Evolutionary conservation across 92 coral and sea anemone genomes (phyloP), one percentile per base, ranked within the genome.

Genomic region (Scolanthus callimorphus): DNA sequence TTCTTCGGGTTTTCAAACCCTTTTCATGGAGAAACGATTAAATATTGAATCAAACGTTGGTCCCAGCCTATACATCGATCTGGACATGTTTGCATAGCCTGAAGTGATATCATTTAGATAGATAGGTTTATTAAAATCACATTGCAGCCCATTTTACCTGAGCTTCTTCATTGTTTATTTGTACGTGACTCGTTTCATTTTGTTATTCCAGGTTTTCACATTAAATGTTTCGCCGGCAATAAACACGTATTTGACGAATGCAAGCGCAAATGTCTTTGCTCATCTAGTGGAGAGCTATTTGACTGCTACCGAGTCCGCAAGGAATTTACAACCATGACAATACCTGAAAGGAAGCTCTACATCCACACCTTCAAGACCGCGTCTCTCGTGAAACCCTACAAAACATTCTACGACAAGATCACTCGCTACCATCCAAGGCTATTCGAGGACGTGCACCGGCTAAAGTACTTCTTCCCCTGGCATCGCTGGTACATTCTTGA

Each of bases 391-490:
- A 57, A 57, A 11, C 85, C 88, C 3, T 91, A 71, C 45, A 85
- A 66, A 25, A 39, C 46, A 13, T 27, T 57, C 11, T 91, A 86
- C 59, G 96, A 87, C 41, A 31, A 29, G 27, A 0, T 86, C 12
- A 76, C 85, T 10, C 66, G 28, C 44, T 57, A 48, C 13, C 89
- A 86, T 51, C 78, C 89, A 0, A 55, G 56, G 11, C 75, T 66
- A 59, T 82, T 86, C 39, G 55, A 75, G 20, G 25, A 19, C 26
- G 76, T 90, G 17, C 95, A 91, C 47, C 74, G 51, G 10, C 78
- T 62, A 44, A 78, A 83, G 45, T 78, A 82, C 31, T 91, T 91
- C 85, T 83, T 91, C 51, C 95, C 97, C 0, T 91, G 97, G 97
- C 97, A 91, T 62, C 95, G 97, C 0, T 86, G 95, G 95, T 91